Base-by-base conservation (phyloP, 2,113 vertebrate genomes). In the Pseudolaguvia tuberculata region DNA sequence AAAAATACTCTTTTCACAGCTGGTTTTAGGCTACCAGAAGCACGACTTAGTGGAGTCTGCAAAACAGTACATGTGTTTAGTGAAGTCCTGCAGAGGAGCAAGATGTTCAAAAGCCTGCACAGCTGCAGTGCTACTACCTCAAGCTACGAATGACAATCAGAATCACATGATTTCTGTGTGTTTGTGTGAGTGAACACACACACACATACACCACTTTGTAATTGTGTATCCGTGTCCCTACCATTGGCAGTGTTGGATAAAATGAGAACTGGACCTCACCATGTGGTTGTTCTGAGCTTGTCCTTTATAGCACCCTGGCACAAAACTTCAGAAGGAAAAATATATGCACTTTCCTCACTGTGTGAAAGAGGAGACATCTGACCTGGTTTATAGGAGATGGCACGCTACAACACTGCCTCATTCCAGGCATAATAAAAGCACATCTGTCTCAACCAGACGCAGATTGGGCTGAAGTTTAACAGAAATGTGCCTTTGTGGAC, bases 361-460 rank as follows among this genome's bases (percentile, higher is more conserved):
- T 39, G 58, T 73, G 45, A 31, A 42, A 35, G 47, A 59, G 70
- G 63, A 75, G 75, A 67, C 62, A 15, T 65, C 51, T 73, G 70
- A 69, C 73, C 65, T 47, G 57, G 68, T 72, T 78, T 76, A 63
- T 69, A 45, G 68, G 53, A 27, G 27, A 70, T 66, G 79, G 76
- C 42, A 31, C 23, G 35, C 35, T 62, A 48, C 68, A 62, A 57
- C 53, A 48, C 55, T 55, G 61, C 70, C 52, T 78, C 76, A 55
- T 59, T 65, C 59, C 61, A 81, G 79, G 78, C 79, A 72, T 78
- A 75, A 78, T 81, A 81, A 75, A 81, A 75, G 21, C 72, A 69
- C 79, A 78, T 81, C 75, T 81, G 71, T 59, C 31, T 66, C 14
- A 51, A 25, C 20, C 75, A 81, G 79, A 78, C 76, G n/a, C 66